A percentile compares a stretch with the other conserved stretches of the same genome.
Conservation (phyloP, 2,888 invertebrate genomes). For the Pseudoips prasinana region DNA sequence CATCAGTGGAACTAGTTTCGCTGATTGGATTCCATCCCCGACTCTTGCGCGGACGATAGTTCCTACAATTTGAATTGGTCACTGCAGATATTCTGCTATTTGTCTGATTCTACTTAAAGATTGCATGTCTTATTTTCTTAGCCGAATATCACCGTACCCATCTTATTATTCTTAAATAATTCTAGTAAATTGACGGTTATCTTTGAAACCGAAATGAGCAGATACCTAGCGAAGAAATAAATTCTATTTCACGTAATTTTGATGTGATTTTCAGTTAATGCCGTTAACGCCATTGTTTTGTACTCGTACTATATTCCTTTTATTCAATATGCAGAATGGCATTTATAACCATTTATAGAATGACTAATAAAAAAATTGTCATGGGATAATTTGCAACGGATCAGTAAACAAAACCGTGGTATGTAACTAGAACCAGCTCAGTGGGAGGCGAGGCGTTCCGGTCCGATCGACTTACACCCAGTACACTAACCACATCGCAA, state of each 20-base stretch:
- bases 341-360: too few relatives aligned
- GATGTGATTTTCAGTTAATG: too few relatives aligned
- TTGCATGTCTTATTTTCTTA: conserved; percentile 72
- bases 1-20: conserved; percentile 76
- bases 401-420: conserved; percentile 54
- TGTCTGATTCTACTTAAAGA: conserved; percentile 73
- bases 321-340: too few relatives aligned
- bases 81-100: conserved; percentile 68
- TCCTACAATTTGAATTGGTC: conserved; percentile 70
- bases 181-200: too few relatives aligned
- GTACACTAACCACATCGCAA: conserved; percentile 47
- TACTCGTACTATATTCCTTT: too few relatives aligned
- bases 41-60: conserved; percentile 48
- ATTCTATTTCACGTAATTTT: too few relatives aligned
- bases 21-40: conserved; percentile 77
- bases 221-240: too few relatives aligned
- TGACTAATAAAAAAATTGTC: too few relatives aligned
- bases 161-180: neutral
- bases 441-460: conserved; percentile 55
- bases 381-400: conserved; percentile 60
- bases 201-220: too few relatives aligned
- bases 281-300: too few relatives aligned
- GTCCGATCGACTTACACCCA: conserved; percentile 49
- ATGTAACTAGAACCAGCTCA: conserved; percentile 49
- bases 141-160: conserved; percentile 42